Evolutionary conservation across 2,113 vertebrate species (phyloP), one percentile per base, ranked within the genome.

Genomic region (Pungitius pungitius): DNA sequence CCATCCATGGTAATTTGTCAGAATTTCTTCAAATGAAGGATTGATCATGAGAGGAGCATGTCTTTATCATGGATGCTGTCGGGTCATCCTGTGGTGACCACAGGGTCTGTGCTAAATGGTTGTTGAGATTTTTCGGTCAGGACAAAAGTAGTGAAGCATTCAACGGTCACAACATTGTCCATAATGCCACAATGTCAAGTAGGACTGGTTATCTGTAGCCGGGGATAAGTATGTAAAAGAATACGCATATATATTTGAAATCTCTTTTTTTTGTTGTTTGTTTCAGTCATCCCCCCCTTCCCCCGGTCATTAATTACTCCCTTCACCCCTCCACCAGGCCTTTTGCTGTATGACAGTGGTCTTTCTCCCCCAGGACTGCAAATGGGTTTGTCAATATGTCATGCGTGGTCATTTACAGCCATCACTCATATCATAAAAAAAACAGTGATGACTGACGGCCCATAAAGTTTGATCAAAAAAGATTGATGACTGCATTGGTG

Each of bases 301-400:
- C 24, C 57, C 62, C 58, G 67, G 52, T 59, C 27, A 60, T 54
- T 74, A 72, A 86, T 75, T 72, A 59, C 55, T 73, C 43, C 57
- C 65, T 42, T 35, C 69, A 73, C 64, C 67, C 54, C 43, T 55
- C 66, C 26, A 15, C 47, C 18, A n/a, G 51, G 58, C 62, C 43
- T 65, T 71, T 64, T 63, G 33, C 69, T 49, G 35, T 77, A 49
- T 60, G 43, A 83, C 57, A 69, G 57, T 76, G 71, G 55, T 76
- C 74, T 78, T 75, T 71, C 69, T 79, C 66, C 56, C 71, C 62
- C 61, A 82, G 66, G 73, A 30, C 69, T 74, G 60, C 80, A 87
- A 89, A 92, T 87, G 80, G 81, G 39, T 90, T 84, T 58, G 84
- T 87, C 86, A 90, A 81, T 87, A 87, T 84, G 75, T 77, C 82